Evolutionary conservation across 2,888 invertebrate species (phyloP).

Genomic region (Quadriops clusia): DNA sequence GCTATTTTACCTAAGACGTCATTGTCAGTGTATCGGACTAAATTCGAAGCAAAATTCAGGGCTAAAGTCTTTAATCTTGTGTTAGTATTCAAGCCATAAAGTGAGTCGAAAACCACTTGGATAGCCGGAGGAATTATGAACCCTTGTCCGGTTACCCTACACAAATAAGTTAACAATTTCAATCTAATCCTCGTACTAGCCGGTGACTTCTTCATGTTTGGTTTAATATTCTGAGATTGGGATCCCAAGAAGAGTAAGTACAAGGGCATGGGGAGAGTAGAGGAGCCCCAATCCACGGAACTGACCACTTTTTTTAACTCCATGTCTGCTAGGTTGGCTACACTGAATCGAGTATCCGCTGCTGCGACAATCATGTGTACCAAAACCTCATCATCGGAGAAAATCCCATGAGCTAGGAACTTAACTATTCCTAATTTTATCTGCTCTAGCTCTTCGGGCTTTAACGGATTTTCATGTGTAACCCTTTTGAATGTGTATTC

Average conservation of each 20-base stretch:
- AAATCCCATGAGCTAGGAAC: conserved; percentile 68
- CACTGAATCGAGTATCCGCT: conserved; percentile 79
- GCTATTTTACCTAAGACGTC: conserved; percentile 52
- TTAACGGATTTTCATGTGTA: conserved; percentile 55
- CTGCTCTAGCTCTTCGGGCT: conserved; percentile 73
- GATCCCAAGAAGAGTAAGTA: conserved; percentile 70
- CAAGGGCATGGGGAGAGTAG: conserved; percentile 58
- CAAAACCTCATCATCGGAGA: conserved; percentile 61
- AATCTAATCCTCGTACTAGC: conserved; percentile 74
- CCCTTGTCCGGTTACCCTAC: conserved; percentile 57
- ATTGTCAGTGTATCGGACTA: conserved; percentile 59
- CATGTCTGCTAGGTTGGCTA: conserved; percentile 77
- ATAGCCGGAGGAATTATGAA: conserved; percentile 70
- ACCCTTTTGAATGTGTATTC: conserved; percentile 64
- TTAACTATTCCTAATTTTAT: conserved; percentile 69
- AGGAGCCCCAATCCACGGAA: conserved; percentile 65
- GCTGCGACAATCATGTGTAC: conserved; percentile 73
- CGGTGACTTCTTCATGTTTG: conserved; percentile 62
- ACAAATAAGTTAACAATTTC: conserved; percentile 73
- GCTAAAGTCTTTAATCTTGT: conserved; percentile 69
- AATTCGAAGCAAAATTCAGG: conserved; percentile 68
- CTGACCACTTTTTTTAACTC: conserved; percentile 72
- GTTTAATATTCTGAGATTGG: conserved; percentile 41
- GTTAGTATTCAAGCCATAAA: conserved; percentile 76
- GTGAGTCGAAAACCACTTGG: conserved; percentile 77